Conservation (phyloP, 2,888 invertebrate genomes). For the Allygus modestus region DNA sequence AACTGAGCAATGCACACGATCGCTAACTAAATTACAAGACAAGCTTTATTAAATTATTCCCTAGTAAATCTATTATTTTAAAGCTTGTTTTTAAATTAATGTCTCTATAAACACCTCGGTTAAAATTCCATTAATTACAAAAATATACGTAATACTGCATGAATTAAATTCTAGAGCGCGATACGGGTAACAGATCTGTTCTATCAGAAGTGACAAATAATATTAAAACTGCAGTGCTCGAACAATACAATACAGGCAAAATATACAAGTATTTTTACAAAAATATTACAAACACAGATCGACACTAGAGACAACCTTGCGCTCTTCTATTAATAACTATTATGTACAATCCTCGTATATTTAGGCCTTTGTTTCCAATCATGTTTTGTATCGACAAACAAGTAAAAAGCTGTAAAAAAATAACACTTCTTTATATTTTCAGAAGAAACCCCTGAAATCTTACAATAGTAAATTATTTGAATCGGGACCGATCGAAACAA, state of each 20-base stretch:
- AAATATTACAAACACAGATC: conserved; percentile 49
- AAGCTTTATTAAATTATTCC: neutral
- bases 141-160: conserved; percentile 14
- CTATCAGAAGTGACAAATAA: conserved; percentile 34
- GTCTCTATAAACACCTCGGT: neutral
- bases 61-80: conserved; percentile 19
- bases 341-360: conserved; percentile 32
- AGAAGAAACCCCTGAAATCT: neutral
- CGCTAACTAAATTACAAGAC: neutral
- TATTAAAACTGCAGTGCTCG: conserved; percentile 33
- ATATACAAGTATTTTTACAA: conserved; percentile 46
- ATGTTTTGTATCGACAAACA: neutral
- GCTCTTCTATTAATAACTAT: conserved; percentile 13
- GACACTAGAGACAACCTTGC: conserved; percentile 24
- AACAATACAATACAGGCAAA: conserved; percentile 33
- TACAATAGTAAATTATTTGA: neutral
- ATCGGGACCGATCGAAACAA: neutral
- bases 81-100: conserved; percentile 20
- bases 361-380: conserved; percentile 50
- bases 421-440: neutral
- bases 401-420: conserved; percentile 28
- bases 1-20: conserved; percentile 9
- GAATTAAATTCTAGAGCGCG: conserved; percentile 38
- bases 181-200: conserved; percentile 38
- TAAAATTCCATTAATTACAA: conserved; percentile 4